Percentiles rank a stretch among this genome's conserved stretches.
Conservation (phyloP, 2,113 vertebrate genomes). For the Puffinus mauretanicus region DNA sequence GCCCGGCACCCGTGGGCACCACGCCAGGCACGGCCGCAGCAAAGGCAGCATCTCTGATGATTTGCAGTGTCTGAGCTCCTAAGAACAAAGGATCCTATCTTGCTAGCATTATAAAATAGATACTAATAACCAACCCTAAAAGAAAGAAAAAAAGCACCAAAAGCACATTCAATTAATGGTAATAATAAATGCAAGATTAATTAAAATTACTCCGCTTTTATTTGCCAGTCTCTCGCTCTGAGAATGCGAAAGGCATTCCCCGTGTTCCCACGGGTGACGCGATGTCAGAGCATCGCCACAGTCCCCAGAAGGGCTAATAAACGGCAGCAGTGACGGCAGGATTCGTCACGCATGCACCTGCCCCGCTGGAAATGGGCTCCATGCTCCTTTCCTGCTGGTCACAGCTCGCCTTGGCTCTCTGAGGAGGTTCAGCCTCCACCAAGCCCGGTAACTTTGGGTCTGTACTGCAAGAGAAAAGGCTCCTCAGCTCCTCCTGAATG, state of each 20-base stretch:
- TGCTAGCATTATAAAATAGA: not conserved
- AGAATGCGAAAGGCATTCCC: not conserved
- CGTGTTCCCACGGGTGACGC: not conserved
- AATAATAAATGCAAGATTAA: not conserved
- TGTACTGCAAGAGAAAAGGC: not conserved
- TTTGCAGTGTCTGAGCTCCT: not conserved
- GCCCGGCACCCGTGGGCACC: not conserved
- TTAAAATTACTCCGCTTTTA: not conserved
- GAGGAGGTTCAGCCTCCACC: not conserved
- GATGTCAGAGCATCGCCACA: accelerated
- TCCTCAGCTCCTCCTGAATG: not conserved
- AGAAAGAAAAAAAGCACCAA: not conserved
- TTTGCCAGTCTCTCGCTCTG: not conserved
- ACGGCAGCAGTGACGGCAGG: not conserved
- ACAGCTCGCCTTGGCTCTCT: not conserved
- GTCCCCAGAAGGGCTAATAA: not conserved
- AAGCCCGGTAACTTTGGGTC: not conserved
- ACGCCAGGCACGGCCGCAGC: accelerated
- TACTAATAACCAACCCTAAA: not conserved
- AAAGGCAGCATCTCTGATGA: not conserved
- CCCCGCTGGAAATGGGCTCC: not conserved
- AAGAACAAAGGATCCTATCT: not conserved
- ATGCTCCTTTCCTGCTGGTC: not conserved
- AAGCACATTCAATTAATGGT: not conserved
- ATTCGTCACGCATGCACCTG: accelerated